phyloP scores from a whole-genome alignment of 2,797 vertebrate species.

The Microcaecilia unicolor region DNA sequence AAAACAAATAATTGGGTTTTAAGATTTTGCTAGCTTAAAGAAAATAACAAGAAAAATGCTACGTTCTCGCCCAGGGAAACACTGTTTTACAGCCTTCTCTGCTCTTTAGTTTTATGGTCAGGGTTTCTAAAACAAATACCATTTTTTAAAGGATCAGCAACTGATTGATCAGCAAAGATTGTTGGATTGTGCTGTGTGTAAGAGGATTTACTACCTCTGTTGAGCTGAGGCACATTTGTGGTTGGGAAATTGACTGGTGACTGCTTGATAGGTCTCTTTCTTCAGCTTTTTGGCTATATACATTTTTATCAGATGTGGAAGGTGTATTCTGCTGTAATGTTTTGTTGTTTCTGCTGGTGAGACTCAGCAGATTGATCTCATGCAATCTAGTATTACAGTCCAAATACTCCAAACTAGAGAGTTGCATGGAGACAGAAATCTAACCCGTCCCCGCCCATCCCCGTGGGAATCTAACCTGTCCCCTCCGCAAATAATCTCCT shows the following conservation, averaged over 20 bases:
- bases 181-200: background rate
- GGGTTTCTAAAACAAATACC: conserved; percentile 11
- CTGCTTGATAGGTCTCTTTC: background rate
- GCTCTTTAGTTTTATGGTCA: background rate
- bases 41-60: background rate
- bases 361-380: too few relatives aligned
- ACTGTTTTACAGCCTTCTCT: background rate
- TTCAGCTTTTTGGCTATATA: background rate
- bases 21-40: background rate
- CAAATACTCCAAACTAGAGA: too few relatives aligned
- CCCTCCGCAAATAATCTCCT: too few relatives aligned
- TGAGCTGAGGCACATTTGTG: background rate
- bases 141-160: background rate
- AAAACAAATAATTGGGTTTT: background rate
- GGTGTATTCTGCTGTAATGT: background rate
- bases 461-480: too few relatives aligned
- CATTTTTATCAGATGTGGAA: background rate
- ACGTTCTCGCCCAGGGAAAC: background rate
- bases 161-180: background rate
- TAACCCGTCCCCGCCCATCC: too few relatives aligned
- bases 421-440: too few relatives aligned
- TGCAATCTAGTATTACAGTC: too few relatives aligned
- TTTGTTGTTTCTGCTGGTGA: background rate
- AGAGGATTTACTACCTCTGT: background rate
- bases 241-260: background rate